phyloP scores from a whole-genome alignment of 2,888 invertebrate genomes.

The Eilema sororculum region DNA sequence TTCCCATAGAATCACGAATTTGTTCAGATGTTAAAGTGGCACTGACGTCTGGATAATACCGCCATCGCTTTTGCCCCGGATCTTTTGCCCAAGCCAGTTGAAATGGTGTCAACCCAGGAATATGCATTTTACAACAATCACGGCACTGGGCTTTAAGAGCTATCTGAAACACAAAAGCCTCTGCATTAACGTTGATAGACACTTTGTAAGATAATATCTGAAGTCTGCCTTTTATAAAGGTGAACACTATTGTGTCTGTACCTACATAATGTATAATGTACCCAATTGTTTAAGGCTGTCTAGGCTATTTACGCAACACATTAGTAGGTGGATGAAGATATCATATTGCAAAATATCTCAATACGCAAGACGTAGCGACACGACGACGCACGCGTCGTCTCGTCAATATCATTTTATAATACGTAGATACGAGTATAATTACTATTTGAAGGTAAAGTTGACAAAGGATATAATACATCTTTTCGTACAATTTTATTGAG shows the following conservation, averaged over 20 bases:
- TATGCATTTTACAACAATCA: conserved; percentile 57
- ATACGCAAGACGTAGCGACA: too few relatives aligned
- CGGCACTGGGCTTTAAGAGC: conserved; percentile 62
- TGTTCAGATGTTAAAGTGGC: conserved; percentile 62
- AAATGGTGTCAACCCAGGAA: conserved; percentile 57
- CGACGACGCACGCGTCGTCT: too few relatives aligned
- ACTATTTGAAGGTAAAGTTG: too few relatives aligned
- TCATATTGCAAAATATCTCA: too few relatives aligned
- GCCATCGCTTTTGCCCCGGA: conserved; percentile 78
- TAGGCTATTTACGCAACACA: neutral
- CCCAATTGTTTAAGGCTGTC: too few relatives aligned
- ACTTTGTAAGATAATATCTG: neutral
- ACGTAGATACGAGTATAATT: too few relatives aligned
- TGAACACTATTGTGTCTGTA: neutral
- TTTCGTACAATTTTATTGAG: too few relatives aligned
- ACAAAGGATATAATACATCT: too few relatives aligned
- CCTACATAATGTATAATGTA: too few relatives aligned
- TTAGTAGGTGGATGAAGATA: too few relatives aligned
- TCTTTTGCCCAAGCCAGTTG: conserved; percentile 63
- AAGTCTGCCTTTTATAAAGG: neutral
- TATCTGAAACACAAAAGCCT: conserved; percentile 54
- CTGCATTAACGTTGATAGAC: neutral
- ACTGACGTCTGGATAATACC: conserved; percentile 80
- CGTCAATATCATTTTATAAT: too few relatives aligned
- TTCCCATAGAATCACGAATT: conserved; percentile 66